Percentiles rank a stretch among this genome's conserved stretches.
phyloP scores from a whole-genome alignment of 2,888 invertebrate genomes.

The Drosophila acutilabella region DNA sequence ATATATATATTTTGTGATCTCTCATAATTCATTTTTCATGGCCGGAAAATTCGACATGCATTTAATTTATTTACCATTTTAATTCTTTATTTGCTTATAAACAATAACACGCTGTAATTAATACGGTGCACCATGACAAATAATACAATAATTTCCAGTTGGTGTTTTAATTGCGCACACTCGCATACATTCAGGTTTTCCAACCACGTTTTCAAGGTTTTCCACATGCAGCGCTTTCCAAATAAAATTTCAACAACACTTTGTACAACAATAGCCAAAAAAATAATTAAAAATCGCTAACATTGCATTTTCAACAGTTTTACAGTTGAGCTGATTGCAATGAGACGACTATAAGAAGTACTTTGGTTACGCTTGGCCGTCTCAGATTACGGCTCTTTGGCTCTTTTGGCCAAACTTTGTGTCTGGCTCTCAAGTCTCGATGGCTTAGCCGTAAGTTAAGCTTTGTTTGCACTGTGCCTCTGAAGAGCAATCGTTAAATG shows the following conservation, averaged over 20 bases:
- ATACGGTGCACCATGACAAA: slow-evolving; percentile 44
- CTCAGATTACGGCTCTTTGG: slow-evolving; percentile 35
- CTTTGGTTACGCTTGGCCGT: slow-evolving; percentile 44
- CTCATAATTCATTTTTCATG: slow-evolving; percentile 50
- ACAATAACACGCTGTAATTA: slow-evolving; percentile 61
- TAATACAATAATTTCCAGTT: slow-evolving; percentile 16
- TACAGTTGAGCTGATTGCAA: slow-evolving; percentile 60
- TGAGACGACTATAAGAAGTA: slow-evolving; percentile 23
- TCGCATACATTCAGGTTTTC: slow-evolving; percentile 35
- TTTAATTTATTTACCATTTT: slow-evolving; percentile 52
- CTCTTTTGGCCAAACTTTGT: slow-evolving; percentile 24
- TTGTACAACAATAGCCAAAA: slow-evolving; percentile 24
- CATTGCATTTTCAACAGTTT: slow-evolving; percentile 62
- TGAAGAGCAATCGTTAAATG: slow-evolving; percentile 66
- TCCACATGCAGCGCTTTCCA: slow-evolving; percentile 13
- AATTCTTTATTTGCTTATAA: slow-evolving; percentile 54
- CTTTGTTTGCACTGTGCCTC: slow-evolving; percentile 41
- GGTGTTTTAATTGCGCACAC: slow-evolving; percentile 29
- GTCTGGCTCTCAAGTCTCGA: slow-evolving; percentile 40
- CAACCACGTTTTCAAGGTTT: slow-evolving; percentile 60
- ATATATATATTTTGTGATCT: slow-evolving; percentile 14
- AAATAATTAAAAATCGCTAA: slow-evolving; percentile 50
- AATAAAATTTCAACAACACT: slow-evolving; percentile 10
- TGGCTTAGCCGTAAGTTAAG: slow-evolving; percentile 58
- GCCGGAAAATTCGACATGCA: slow-evolving; percentile 32